Base-by-base conservation (phyloP, 2,113 vertebrate species). In the Ciconia stormi region DNA sequence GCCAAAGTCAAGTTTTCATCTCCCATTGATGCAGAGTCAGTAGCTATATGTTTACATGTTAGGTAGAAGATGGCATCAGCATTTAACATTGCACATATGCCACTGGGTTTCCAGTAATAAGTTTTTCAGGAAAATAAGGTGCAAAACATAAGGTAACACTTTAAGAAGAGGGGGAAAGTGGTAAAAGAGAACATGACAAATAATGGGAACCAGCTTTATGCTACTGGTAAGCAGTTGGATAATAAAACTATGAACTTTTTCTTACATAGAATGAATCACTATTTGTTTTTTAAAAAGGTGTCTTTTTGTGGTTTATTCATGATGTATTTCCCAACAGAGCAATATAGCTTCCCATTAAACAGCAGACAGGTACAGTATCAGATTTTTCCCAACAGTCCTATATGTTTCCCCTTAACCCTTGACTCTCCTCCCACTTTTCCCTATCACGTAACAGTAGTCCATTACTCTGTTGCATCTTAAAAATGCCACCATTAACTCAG, bases 131-230 rank as follows among this genome's bases (percentile, higher is more conserved):
- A 90, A 97, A 87, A 89, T 82, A 86, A 87, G 58, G 70, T 85
- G 18, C 22, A 34, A 71, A 82, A 65, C 63, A 91, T 84, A 87
- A 55, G 78, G 73, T 9, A 97, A 72, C 32, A 42, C 10, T 90
- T 87, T 90, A 79, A 82, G 53, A 94, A 95, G n/a, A 66, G 8
- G 17, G 20, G 36, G 10, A 50, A 94, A 89, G 13, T 59, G 67
- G 23, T 50, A 92, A 81, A 89, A 78, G 34, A 84, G 38, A 97
- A 86, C 27, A 71, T 58, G 46, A 91, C 87, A 87, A 95, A 67
- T 95, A 93, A 95, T 83, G 78, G 69, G 61, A 98, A 97, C 71
- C 89, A 97, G 55, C 82, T 85, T 95, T 94, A 90, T 78, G 71
- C 92, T 98, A 97, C 95, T 87, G 74, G 52, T 97, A 95, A 70